These are phyloP conservation scores for Stictonetta naevosa DNA, from an alignment of 2,113 vertebrate genomes.

Conservation along the genomic window DNA sequence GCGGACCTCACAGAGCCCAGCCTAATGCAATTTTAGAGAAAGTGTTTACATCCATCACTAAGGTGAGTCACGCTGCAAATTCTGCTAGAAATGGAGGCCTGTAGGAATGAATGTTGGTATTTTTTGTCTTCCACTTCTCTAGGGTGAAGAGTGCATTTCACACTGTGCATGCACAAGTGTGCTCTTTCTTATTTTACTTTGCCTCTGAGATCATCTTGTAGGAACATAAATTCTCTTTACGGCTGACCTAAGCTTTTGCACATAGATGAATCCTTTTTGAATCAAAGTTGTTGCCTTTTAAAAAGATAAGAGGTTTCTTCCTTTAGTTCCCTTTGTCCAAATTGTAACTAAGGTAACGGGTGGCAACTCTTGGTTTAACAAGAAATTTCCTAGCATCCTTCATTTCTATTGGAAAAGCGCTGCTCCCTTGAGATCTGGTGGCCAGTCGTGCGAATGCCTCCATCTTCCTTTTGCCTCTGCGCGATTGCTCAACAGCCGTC, in stretches of 20 bases:
- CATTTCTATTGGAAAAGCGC: neutral
- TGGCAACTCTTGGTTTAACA: neutral
- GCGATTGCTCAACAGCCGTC: neutral
- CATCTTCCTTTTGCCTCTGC: neutral
- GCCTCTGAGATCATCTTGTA: neutral
- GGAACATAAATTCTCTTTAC: neutral
- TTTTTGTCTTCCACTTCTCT: neutral
- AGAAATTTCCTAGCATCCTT: neutral
- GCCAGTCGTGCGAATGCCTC: neutral
- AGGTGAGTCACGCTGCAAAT: constrained; percentile 78
- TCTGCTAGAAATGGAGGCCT: neutral
- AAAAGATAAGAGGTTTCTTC: neutral
- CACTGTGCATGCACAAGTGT: neutral
- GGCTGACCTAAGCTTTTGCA: neutral
- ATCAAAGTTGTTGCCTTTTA: neutral
- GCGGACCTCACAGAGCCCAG: constrained; percentile 80
- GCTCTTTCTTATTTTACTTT: neutral
- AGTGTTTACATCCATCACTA: constrained; percentile 94
- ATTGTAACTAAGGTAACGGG: neutral
- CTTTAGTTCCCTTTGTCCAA: neutral
- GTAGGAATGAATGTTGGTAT: rapidly evolving
- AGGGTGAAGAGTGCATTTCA: neutral
- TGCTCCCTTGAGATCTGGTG: neutral
- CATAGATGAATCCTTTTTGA: neutral
- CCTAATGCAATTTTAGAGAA: constrained; percentile 94